Percentiles rank a stretch among this genome's conserved stretches.
Evolutionary conservation across 2,797 vertebrate genomes (phyloP).

Genomic region (Mormyrops boulengeri): DNA sequence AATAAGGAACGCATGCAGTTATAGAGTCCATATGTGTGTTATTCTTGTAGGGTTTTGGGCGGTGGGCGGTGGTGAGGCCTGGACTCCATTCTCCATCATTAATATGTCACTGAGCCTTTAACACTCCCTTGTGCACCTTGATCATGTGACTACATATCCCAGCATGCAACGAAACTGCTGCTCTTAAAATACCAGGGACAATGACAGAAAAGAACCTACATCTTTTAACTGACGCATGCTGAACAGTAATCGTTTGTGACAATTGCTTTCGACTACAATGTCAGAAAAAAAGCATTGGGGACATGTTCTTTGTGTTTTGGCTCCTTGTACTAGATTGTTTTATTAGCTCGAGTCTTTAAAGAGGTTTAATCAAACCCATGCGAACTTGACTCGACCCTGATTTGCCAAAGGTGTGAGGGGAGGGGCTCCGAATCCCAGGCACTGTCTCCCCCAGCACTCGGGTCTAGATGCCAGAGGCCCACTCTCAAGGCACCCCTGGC

Average conservation of each 20-base stretch:
- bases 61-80: neutral
- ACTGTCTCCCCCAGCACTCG: too few relatives aligned
- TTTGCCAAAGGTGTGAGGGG: neutral
- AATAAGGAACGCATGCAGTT: neutral
- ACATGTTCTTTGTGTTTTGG: neutral
- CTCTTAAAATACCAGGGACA: neutral
- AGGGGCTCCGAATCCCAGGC: neutral
- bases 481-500: neutral
- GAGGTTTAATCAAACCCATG: neutral
- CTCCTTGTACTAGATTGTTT: neutral
- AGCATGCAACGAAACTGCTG: neutral
- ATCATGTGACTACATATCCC: neutral
- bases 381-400: neutral
- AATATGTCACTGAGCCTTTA: neutral
- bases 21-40: slow-evolving; percentile 4
- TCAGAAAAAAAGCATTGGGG: neutral
- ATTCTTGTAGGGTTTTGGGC: neutral
- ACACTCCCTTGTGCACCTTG: neutral
- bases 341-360: neutral
- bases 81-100: neutral
- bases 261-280: neutral
- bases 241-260: neutral
- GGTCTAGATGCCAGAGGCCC: neutral
- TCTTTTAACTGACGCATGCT: neutral
- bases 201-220: neutral